phyloP scores from a whole-genome alignment of 2,888 invertebrate species.

The Taenaris catops region DNA sequence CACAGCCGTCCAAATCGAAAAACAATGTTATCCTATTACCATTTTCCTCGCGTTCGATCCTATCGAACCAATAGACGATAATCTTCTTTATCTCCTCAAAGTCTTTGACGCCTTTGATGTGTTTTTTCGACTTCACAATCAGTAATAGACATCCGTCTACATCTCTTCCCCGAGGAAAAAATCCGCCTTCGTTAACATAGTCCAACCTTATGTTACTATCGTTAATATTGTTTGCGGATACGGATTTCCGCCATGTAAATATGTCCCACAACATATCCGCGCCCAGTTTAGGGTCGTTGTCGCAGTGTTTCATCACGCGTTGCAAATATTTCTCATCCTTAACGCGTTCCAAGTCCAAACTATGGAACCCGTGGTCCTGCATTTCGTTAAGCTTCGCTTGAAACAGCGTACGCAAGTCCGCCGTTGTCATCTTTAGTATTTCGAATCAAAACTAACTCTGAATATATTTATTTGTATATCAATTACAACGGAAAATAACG shows the following conservation, averaged over 20 bases:
- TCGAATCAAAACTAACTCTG: too few species aligned
- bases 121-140: constrained; percentile 89
- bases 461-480: too few species aligned
- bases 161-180: constrained; percentile 89
- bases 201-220: constrained; percentile 84
- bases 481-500: too few species aligned
- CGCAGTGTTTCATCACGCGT: constrained; percentile 85
- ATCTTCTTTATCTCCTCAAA: constrained; percentile 88
- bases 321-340: constrained; percentile 84
- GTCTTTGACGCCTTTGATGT: constrained; percentile 88
- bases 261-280: constrained; percentile 87
- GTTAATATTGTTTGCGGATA: constrained; percentile 85
- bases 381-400: constrained; percentile 31
- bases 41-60: constrained; percentile 86
- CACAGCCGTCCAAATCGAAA: constrained; percentile 95
- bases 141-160: constrained; percentile 88
- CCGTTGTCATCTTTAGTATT: constrained; percentile 27
- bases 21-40: constrained; percentile 90
- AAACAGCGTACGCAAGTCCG: constrained; percentile 32
- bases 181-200: constrained; percentile 84
- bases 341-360: constrained; percentile 83
- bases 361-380: constrained; percentile 58
- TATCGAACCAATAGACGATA: constrained; percentile 92
- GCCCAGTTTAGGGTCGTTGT: constrained; percentile 81
- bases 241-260: constrained; percentile 87